phyloP scores from a whole-genome alignment of 2,888 invertebrate species.

The Cheilosia variabilis region DNA sequence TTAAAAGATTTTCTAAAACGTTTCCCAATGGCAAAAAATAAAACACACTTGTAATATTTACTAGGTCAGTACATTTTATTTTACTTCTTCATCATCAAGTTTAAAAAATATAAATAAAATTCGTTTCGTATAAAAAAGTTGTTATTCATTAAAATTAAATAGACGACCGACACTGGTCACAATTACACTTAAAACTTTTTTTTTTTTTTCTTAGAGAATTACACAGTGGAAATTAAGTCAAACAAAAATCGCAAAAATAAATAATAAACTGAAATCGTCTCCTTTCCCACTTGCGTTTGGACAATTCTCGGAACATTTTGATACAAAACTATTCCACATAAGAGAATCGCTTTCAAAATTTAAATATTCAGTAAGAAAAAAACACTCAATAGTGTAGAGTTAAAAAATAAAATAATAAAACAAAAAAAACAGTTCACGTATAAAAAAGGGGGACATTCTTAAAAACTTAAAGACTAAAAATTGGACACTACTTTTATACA shows the following conservation, averaged over 20 bases:
- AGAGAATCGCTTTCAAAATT: slow-evolving; percentile 52
- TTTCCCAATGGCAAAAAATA: not conserved
- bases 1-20: too few species aligned
- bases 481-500: slow-evolving; percentile 72
- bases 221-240: slow-evolving; percentile 26
- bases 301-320: slow-evolving; percentile 68
- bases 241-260: slow-evolving; percentile 14
- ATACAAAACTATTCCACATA: slow-evolving; percentile 69
- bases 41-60: slow-evolving; percentile 48
- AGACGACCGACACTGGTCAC: slow-evolving; percentile 60
- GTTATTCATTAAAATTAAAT: slow-evolving; percentile 40
- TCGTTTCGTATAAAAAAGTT: slow-evolving; percentile 46
- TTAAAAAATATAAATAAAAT: slow-evolving; percentile 47
- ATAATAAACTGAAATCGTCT: slow-evolving; percentile 37
- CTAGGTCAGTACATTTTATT: slow-evolving; percentile 73
- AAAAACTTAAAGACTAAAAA: slow-evolving; percentile 41
- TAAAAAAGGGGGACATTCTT: not conserved
- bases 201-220: slow-evolving; percentile 6
- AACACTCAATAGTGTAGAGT: slow-evolving; percentile 1
- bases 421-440: slow-evolving; percentile 4
- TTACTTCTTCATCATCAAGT: slow-evolving; percentile 39
- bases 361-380: slow-evolving; percentile 33
- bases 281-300: slow-evolving; percentile 26
- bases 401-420: slow-evolving; percentile 11
- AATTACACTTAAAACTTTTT: slow-evolving; percentile 20